Evolutionary conservation across 2,888 invertebrate species (phyloP).

Genomic region (Sialis fuliginosa): DNA sequence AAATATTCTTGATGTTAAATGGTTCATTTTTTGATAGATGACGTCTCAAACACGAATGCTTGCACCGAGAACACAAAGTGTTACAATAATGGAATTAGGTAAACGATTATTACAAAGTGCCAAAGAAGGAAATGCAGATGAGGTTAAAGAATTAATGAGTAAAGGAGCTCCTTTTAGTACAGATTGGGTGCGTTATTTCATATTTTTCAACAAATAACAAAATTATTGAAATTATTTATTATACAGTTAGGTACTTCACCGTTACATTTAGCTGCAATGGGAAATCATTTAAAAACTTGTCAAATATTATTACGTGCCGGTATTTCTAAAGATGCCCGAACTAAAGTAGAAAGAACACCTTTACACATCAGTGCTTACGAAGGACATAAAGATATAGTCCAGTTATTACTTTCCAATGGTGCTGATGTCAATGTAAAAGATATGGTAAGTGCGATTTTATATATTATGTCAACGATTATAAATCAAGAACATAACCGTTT

Average conservation of each 20-base stretch:
- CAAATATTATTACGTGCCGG: conserved; percentile 71
- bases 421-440: conserved; percentile 60
- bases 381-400: conserved; percentile 60
- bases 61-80: conserved; percentile 12
- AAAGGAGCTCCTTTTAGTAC: conserved; percentile 83
- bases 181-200: conserved; percentile 54
- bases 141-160: conserved; percentile 59
- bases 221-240: conserved; percentile 3
- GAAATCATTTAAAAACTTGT: conserved; percentile 62
- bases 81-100: conserved; percentile 57
- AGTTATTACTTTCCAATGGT: conserved; percentile 45
- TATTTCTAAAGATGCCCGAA: conserved; percentile 72
- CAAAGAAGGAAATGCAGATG: conserved; percentile 56
- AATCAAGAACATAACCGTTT: no score
- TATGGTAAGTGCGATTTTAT: conserved; percentile 36
- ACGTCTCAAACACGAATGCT: not conserved
- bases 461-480: no score
- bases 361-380: conserved; percentile 77
- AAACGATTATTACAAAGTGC: conserved; percentile 67
- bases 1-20: not conserved
- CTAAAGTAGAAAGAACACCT: conserved; percentile 84
- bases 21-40: not conserved
- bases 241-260: conserved; percentile 74
- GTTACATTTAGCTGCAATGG: conserved; percentile 70
- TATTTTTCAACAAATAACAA: not conserved